Evolutionary conservation across 2,113 vertebrate genomes (phyloP), one percentile per base, ranked within the genome.

Genomic region (Tragelaphus buxtoni): DNA sequence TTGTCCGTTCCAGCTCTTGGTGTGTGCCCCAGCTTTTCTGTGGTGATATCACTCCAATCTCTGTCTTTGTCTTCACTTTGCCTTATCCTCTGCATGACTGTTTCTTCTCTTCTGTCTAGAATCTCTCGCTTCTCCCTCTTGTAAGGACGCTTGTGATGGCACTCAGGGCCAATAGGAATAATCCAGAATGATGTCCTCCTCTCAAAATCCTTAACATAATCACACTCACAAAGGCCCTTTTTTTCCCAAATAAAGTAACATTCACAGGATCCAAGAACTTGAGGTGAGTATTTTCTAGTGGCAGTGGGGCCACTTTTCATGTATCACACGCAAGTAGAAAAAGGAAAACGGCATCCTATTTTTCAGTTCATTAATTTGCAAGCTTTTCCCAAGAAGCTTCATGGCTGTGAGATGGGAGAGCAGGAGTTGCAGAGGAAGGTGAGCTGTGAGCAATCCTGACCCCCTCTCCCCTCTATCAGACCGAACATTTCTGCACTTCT

Each of bases 281-380:
- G 10, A 76, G 8, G 2, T 16, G 3, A 18, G 28, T 16, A 58
- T 11, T 14, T 51, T 61, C 30, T 32, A 13, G 26, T 1, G 35
- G 60, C 6, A 0, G 0, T 6, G 58, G 28, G 4, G 24, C 16
- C 20, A 61, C 80, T 95, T 58, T 74, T 94, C 53, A 81, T 35
- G 30, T 63, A 30, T 28, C 4, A 55, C 69, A 51, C 11, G 12
- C 22, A 30, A 26, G 60, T 22, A 84, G 47, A 76, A 42, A 89
- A 95, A 87, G 76, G 51, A 53, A 94, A 42, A 14, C 56, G 24
- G 79, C 32, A 24, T 79, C 26, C 47, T 4, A 13, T 24, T 30
- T 92, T 60, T 74, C 17, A 72, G 56, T 45, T 94, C 22, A 87
- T 63, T 79, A 61, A 12, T 74, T 94, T 90, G 69, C 61, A 82